phyloP scores from a whole-genome alignment of 2,113 vertebrate genomes.

The Ifrita kowaldi region DNA sequence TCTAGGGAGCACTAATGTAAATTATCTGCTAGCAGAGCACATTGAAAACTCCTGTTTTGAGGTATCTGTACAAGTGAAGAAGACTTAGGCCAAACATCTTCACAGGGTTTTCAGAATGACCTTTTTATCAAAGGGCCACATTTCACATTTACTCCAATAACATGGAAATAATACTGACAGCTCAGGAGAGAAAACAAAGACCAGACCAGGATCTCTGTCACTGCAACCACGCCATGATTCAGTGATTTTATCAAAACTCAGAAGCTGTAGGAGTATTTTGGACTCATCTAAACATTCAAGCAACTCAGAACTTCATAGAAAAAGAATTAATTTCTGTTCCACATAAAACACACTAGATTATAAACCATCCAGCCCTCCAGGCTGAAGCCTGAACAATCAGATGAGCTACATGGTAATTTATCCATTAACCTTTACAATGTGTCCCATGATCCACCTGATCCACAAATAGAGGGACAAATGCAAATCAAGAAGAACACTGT shows the following conservation, averaged over 20 bases:
- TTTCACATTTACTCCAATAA: background rate
- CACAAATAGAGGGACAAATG: background rate
- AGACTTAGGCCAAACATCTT: background rate
- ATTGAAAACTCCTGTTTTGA: background rate
- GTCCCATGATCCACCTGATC: background rate
- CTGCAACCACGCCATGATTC: background rate
- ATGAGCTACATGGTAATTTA: background rate
- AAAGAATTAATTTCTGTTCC: background rate
- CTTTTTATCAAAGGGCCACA: background rate
- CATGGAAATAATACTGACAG: background rate
- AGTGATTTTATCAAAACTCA: background rate
- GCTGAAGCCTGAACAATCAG: background rate
- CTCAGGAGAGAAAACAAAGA: background rate
- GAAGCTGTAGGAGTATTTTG: background rate
- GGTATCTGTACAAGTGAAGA: background rate
- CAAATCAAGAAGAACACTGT: slow-evolving; percentile 42
- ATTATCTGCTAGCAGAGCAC: background rate
- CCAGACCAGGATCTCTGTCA: background rate
- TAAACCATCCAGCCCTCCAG: background rate
- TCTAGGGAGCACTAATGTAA: background rate
- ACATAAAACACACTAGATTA: background rate
- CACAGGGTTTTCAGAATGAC: background rate
- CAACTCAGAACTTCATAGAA: background rate
- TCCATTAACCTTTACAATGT: slow-evolving; percentile 21
- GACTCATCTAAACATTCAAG: background rate